phyloP scores from a whole-genome alignment of 2,113 vertebrate genomes.

The Pycnonotus jocosus region DNA sequence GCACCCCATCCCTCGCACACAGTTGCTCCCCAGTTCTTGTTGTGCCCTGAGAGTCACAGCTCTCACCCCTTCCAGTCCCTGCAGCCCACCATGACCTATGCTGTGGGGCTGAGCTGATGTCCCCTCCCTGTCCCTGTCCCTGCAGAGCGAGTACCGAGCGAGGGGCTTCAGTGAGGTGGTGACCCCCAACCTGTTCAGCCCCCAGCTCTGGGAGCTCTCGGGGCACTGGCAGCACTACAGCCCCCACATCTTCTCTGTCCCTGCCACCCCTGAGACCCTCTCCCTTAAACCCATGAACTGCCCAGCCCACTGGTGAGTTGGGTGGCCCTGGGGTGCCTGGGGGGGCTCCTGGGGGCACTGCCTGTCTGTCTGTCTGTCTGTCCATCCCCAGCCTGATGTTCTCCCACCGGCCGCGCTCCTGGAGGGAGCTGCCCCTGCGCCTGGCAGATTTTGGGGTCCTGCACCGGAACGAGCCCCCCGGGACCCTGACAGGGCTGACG shows the following conservation, averaged over 20 bases:
- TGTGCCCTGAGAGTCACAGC: rapidly evolving
- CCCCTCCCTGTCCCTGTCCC: not conserved
- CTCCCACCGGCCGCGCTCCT: conserved; percentile 86
- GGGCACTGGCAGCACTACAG: conserved; percentile 93
- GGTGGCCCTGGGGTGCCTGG: not conserved
- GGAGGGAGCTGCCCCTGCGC: conserved; percentile 89
- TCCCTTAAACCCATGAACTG: conserved; percentile 98
- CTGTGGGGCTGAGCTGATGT: not conserved
- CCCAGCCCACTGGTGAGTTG: conserved; percentile 87
- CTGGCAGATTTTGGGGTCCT: conserved; percentile 90
- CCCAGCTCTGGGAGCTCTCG: conserved; percentile 84
- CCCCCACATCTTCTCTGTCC: conserved; percentile 87
- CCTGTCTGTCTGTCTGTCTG: not conserved
- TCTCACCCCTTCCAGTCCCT: no score
- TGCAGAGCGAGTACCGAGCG: conserved; percentile 79
- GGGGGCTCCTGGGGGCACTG: not conserved
- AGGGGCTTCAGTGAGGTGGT: conserved; percentile 89
- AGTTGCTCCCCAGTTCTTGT: not conserved
- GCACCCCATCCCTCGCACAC: not conserved
- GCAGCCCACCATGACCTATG: rapidly evolving
- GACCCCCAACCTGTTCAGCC: conserved; percentile 86
- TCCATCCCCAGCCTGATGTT: conserved; percentile 82
- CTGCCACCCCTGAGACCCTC: conserved; percentile 67
- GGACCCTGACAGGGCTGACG: conserved; percentile 82
- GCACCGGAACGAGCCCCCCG: conserved; percentile 87